Evolutionary conservation across 92 coral and sea anemone species (phyloP), one percentile per base, ranked within the genome.

Genomic region (Palythoa grandiflora): DNA sequence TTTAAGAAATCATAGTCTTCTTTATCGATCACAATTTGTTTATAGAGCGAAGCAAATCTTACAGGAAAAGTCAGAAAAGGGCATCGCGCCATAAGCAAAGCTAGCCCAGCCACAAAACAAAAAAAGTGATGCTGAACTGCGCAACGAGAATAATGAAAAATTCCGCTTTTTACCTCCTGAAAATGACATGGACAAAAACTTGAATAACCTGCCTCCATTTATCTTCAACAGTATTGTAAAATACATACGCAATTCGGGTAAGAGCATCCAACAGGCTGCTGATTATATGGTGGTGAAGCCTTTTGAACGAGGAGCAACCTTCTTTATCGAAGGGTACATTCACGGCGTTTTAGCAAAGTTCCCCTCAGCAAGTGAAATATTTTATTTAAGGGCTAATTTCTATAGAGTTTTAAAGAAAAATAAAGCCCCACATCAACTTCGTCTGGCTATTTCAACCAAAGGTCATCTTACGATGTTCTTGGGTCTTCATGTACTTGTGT

Each of bases 311-410:
- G 86, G 89, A 17, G 84, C 59, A 38, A 84, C 77, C 50, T 84
- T 89, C 35, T 89, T 89, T 75, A 89, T 89, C 14, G 92, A 85
- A 78, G 92, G 86, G 48, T 89, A 89, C 35, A 11, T 89, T 17
- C 89, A 89, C 48, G 40, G 84, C 71, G 89, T 76, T 84, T 61
- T 89, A 61, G 92, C 80, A 17, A 79, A 77, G 79, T 71, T 54
- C 16, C 92, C 85, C 19, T 40, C 5, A 63, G 86, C 44, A 70
- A 89, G 92, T 54, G 36, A 89, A 37, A 77, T 87, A 5, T 89
- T 89, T 61, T 89, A 89, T 55, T 85, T 89, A 28, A 89, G 87
- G 66, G 89, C 92, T 68, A 85, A 17, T 17, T 79, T 88, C 83
- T 86, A 90, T 17, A 6, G 90, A 72, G 77, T 87, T 28, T 80